Percentiles rank a stretch among this genome's conserved stretches.
These are phyloP conservation scores for Galagoides demidoff DNA, from an alignment of 2,797 vertebrate genomes.

Conservation along the genomic window DNA sequence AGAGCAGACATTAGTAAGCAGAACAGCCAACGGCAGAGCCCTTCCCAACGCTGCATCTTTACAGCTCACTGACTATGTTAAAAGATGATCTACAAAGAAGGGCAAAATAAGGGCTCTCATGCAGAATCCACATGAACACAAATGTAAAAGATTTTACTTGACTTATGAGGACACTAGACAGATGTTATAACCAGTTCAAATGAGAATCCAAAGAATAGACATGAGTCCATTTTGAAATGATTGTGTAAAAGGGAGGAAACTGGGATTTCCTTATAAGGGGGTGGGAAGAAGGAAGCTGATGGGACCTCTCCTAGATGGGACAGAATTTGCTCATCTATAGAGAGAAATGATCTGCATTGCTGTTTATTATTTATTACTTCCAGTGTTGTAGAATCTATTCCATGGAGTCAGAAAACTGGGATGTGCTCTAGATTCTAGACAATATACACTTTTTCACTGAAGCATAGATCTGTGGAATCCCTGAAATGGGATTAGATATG, in stretches of 20 bases:
- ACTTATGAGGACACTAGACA: background rate
- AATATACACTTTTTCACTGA: background rate
- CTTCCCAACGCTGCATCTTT: too few species aligned
- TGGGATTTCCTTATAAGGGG: background rate
- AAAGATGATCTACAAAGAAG: background rate
- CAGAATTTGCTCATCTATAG: accelerated
- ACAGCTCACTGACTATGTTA: background rate
- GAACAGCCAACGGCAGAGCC: background rate
- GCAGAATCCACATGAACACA: background rate
- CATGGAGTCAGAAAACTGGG: background rate
- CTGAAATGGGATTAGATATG: background rate
- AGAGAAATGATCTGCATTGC: too few species aligned
- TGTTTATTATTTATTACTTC: background rate
- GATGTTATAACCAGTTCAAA: background rate
- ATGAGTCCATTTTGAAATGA: background rate
- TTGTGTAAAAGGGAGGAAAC: background rate
- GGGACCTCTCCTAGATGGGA: background rate
- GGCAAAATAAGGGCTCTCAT: too few species aligned
- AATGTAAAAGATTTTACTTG: background rate
- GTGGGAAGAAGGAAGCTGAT: too few species aligned
- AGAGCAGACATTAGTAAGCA: background rate
- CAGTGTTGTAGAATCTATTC: too few species aligned
- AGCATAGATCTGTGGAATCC: background rate
- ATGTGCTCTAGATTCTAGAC: background rate
- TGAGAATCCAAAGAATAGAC: background rate